Evolutionary conservation across 2,113 vertebrate species (phyloP), one percentile per base, ranked within the genome.

Genomic region (Galemys pyrenaicus): DNA sequence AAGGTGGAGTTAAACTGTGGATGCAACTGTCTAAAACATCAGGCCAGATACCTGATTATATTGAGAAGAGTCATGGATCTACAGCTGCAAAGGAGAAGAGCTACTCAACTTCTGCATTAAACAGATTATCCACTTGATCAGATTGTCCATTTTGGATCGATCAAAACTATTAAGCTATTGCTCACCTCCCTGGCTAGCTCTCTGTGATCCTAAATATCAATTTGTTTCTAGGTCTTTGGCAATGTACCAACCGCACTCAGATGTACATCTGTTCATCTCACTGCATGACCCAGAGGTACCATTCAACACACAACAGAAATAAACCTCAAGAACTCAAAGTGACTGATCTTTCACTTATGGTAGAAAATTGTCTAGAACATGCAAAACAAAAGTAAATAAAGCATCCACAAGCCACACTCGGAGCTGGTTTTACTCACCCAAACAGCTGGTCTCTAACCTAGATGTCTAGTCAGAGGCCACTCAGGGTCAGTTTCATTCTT

Each of bases 231-330:
- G 28, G 12, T 65, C 60, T 41, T 92, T 10, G 39, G 68, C n/a
- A 80, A 46, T 10, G 12, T 9, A 49, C 46, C 12, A 49, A 49
- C 46, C 7, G 8, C 73, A 5, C 11, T 2, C 41, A n/a, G 46
- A 30, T 1, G 7, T 3, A 2, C 35, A 22, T 1, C 24, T 60
- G 1, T 6, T n/a, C 39, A 32, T 41, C 28, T 49, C 1, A 51
- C 32, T 71, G 4, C 9, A 39, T 44, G 49, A 13, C 46, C 46
- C 46, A 81, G 30, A 74, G 91, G 68, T 77, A 49, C 20, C 71
- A 49, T 39, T 75, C 68, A 89, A 89, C 30, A 87, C 68, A 83
- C 39, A 84, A 39, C 56, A 68, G 44, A 93, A 91, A 95, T 37
- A 75, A 41, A 77, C 5, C 39, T 86, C 35, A 87, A 35, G 30